Evolutionary conservation across 2,888 invertebrate genomes (phyloP).

Genomic region (Dendrolimus houi): DNA sequence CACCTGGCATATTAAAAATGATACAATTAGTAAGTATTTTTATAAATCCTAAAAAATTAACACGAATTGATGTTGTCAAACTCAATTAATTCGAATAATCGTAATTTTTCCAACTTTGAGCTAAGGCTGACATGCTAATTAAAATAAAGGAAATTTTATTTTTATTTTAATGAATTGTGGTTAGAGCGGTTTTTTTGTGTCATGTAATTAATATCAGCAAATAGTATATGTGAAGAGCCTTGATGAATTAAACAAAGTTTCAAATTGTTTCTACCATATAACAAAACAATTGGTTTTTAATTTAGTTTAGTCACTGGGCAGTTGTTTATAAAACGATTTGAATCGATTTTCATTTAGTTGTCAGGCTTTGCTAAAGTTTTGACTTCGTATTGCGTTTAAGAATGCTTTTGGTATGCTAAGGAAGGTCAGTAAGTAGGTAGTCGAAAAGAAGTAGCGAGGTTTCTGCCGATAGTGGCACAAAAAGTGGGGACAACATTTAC

Average conservation of each 20-base stretch:
- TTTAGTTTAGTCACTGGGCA: neutral
- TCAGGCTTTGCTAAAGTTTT: neutral
- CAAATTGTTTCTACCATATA: neutral
- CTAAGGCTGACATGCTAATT: too few species aligned
- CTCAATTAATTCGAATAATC: too few species aligned
- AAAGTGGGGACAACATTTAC: neutral
- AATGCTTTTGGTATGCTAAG: neutral
- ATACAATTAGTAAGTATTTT: constrained; percentile 83
- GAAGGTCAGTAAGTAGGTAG: neutral
- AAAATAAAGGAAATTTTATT: too few species aligned
- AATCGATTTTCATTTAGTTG: neutral
- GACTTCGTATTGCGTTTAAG: neutral
- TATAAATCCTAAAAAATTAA: neutral
- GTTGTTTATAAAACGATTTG: neutral
- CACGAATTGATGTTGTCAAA: too few species aligned
- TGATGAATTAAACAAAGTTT: neutral
- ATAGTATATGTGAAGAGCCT: neutral
- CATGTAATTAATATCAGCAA: too few species aligned
- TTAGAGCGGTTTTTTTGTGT: too few species aligned
- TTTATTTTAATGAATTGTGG: too few species aligned
- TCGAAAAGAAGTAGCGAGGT: neutral
- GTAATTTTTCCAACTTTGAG: too few species aligned
- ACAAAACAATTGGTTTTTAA: neutral
- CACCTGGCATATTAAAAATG: constrained; percentile 89
- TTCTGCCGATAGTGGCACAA: neutral